Base-by-base conservation (phyloP, 2,797 vertebrate species). In the Eidolon dupreanum region DNA sequence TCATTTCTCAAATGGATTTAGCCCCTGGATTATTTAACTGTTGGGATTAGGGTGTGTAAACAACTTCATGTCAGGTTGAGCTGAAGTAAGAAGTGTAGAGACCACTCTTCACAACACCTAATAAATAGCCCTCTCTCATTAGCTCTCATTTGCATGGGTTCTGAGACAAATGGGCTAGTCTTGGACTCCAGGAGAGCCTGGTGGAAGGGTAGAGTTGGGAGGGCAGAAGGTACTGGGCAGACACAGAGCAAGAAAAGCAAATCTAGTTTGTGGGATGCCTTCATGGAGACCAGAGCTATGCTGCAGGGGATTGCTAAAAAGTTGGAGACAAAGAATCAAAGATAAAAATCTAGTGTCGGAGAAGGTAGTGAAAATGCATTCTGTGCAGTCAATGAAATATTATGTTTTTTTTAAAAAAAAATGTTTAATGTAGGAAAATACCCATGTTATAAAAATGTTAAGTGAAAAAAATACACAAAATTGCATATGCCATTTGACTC, bases 391-490 rank as follows among this genome's bases (percentile, higher is more conserved):
- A 88, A 55, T 82, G 66, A 73, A 77, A 82, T 77, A 33, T 33
- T 53, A 70, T 68, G 28, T 5, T 4, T 59, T 55, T 19, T 22
- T 20, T 88, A 90, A 11, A 51, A 11, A 51, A 74, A 96, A 93
- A 84, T 51, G 38, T 55, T 41, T 88, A 46, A 16, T 90, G 43
- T 96, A 20, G 66, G 20, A 85, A 88, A 83, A 65, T 57, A 49
- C 1, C 26, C 12, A 3, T 66, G 11, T 43, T 81, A 82, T 93
- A 84, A 93, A 91, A 96, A 63, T 77, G 9, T n/a, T 93, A 90
- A 51, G 16, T 94, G 31, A 89, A 92, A 89, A 88, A 49, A 71
- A 74, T 38, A 57, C 53, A 46, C 19, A 93, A 38, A 82, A 41
- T 4, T 49, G 6, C 15, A 9, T 46, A n/a, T 77, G 17, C 1